Conservation (phyloP, 2,797 vertebrate species). For the Ctenochaetus hawaiiensis region DNA sequence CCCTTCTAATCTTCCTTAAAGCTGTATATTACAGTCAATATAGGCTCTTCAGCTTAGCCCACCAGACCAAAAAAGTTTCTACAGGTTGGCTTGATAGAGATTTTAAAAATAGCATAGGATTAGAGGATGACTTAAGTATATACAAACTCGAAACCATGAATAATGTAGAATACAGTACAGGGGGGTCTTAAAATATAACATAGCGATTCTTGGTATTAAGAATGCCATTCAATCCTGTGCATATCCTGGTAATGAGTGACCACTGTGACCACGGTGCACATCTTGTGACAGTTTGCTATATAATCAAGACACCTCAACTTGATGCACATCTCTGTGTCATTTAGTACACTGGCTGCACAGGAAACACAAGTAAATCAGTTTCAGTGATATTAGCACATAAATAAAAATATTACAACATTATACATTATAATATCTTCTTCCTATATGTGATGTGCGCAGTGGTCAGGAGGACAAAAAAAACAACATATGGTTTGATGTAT, state of each 20-base stretch:
- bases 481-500: neutral
- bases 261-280: too few species aligned
- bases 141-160: neutral
- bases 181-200: too few species aligned
- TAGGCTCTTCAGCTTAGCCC: constrained; percentile 21
- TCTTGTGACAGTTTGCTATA: too few species aligned
- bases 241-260: too few species aligned
- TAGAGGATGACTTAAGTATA: neutral
- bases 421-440: too few species aligned
- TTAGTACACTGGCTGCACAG: neutral
- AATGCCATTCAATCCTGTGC: too few species aligned
- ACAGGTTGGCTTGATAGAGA: neutral
- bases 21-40: neutral
- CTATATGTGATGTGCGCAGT: neutral
- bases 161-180: too few species aligned
- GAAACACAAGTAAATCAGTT: neutral
- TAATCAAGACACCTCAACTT: too few species aligned
- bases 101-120: neutral
- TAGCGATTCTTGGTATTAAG: neutral
- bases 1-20: constrained; percentile 12
- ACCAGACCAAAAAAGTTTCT: neutral
- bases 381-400: neutral
- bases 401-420: neutral
- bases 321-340: too few species aligned
- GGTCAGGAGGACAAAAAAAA: neutral